Conservation (phyloP, 2,113 vertebrate species). For the Pseudorhombus dupliciocellatus region DNA sequence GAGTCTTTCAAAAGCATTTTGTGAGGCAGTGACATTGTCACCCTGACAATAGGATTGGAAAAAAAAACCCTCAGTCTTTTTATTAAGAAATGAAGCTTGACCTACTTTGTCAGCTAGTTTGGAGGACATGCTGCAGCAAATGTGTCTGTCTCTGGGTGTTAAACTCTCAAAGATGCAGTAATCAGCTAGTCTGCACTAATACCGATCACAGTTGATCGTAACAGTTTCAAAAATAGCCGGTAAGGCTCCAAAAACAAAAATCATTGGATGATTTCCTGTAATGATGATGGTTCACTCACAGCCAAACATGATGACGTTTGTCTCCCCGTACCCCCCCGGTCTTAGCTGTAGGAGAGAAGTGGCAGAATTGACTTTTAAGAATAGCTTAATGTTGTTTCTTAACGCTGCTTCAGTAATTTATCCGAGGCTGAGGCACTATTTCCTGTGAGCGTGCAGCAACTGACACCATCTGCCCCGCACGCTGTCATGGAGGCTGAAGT, state of each 20-base stretch:
- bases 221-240: too few relatives aligned
- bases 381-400: neutral
- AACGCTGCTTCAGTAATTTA: neutral
- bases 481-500: neutral
- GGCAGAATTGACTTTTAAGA: neutral
- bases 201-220: neutral
- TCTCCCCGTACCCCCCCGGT: neutral
- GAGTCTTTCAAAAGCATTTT: neutral
- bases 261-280: too few relatives aligned
- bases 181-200: too few relatives aligned
- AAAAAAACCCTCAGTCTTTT: neutral
- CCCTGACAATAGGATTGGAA: neutral
- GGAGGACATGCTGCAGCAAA: neutral
- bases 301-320: neutral
- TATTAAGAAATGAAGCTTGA: neutral
- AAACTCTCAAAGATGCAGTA: too few relatives aligned
- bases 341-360: neutral
- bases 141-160: too few relatives aligned
- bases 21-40: neutral
- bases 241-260: too few relatives aligned
- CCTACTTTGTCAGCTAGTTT: neutral
- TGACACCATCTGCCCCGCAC: neutral
- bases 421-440: neutral
- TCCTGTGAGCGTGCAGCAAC: neutral
- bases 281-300: too few relatives aligned